These are phyloP conservation scores for Macropus fuliginosus DNA, from an alignment of 2,797 vertebrate species.

Conservation along the genomic window DNA sequence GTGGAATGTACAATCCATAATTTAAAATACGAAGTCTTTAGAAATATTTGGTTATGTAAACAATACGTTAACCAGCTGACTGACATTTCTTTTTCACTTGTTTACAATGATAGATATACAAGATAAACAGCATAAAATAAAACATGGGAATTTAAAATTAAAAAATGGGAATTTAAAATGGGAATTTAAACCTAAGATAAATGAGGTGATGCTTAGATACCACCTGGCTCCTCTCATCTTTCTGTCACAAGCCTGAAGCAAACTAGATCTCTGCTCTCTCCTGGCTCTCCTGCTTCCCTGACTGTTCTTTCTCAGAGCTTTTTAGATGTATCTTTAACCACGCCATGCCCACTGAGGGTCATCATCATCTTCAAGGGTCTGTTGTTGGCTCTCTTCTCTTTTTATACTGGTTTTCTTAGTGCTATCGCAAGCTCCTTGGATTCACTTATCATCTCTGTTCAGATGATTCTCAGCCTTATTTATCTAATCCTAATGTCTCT, in stretches of 20 bases:
- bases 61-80: background rate
- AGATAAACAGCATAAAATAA: background rate
- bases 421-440: background rate
- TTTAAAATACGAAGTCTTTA: conserved; percentile 35
- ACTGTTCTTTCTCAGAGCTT: background rate
- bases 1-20: conserved; percentile 1
- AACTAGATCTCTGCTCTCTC: background rate
- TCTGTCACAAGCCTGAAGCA: background rate
- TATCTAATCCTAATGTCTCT: background rate
- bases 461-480: background rate
- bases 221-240: background rate
- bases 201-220: background rate
- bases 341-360: background rate
- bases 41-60: conserved; percentile 31
- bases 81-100: background rate
- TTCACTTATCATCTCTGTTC: background rate
- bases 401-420: background rate
- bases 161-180: background rate
- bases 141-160: background rate
- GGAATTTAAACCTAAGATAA: background rate
- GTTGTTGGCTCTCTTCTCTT: background rate
- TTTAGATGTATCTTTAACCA: background rate
- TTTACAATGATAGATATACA: background rate
- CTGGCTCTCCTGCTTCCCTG: background rate
- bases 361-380: background rate